Evolutionary conservation across 2,888 invertebrate genomes (phyloP).

Genomic region (Cosmorhoe ocellata): DNA sequence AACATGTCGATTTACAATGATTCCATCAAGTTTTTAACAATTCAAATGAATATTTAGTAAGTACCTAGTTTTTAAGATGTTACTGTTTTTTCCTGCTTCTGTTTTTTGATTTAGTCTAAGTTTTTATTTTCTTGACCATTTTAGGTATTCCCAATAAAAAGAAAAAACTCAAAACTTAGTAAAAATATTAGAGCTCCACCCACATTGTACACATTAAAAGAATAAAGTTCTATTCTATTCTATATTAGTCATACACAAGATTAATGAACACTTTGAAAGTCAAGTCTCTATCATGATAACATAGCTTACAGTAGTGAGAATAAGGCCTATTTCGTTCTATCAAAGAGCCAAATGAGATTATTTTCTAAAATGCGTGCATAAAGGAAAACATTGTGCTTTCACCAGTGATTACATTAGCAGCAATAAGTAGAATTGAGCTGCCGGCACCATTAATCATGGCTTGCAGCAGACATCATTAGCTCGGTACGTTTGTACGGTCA

Average conservation of each 20-base stretch:
- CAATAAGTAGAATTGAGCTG: conserved; percentile 32
- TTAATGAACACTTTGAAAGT: conserved; percentile 25
- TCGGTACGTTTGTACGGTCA: conserved; percentile 33
- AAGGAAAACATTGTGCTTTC: conserved; percentile 21
- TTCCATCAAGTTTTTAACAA: no score
- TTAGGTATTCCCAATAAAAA: no score
- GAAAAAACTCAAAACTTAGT: no score
- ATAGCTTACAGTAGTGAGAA: neutral
- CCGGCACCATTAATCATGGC: conserved; percentile 36
- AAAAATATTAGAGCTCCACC: no score
- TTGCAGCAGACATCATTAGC: conserved; percentile 37
- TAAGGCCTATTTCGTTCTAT: neutral
- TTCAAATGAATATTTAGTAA: no score
- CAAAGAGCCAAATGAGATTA: neutral
- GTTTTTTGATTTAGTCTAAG: no score
- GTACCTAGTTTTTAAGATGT: no score
- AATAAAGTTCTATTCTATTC: conserved; percentile 9
- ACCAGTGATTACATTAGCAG: conserved; percentile 32
- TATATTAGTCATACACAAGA: conserved; percentile 29
- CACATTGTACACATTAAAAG: conserved; percentile 7
- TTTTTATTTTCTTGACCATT: no score
- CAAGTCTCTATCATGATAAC: neutral
- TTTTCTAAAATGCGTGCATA: conserved; percentile 18
- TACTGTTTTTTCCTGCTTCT: no score
- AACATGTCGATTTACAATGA: no score